Base-by-base conservation (phyloP, 2,888 invertebrate species). In the Cataglyphis altisquamis region DNA sequence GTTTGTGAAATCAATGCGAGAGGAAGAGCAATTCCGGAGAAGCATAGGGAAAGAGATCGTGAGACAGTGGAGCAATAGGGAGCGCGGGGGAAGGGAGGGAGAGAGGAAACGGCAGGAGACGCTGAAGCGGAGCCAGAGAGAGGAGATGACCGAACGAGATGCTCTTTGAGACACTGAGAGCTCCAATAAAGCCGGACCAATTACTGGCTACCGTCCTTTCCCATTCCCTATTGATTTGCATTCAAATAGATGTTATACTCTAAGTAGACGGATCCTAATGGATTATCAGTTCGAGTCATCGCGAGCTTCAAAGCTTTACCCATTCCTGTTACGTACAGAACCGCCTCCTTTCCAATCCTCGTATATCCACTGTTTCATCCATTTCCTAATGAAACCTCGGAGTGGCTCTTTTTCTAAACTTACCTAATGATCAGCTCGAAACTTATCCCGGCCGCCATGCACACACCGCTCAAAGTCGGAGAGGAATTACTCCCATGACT, bases 211-310 rank as follows among this genome's bases (percentile, higher is more conserved):
- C 92, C 93, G 93, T 93, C 94, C 92, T 91, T 92, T 91, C 93
- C 92, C 93, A 92, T 94, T 93, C 94, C 93, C 94, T 94, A 94
- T 94, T 94, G 94, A 94, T 94, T 94, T 94, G 94, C 94, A 94
- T 94, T 94, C 94, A 94, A 94, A 94, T 94, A 94, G 94, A 94
- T 94, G 94, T 94, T 94, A 94, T 94, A 94, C 94, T 94, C 94
- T 94, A 94, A 94, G 94, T 94, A 94, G 94, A 94, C 94, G 94
- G 94, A 94, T 94, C 94, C 94, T 94, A 94, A 94, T 94, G 94
- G 94, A 94, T 94, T 94, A 94, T 94, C 94, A 94, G 94, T 93
- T 91, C 92, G 94, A 94, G 94, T 94, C 94, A 94, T 94, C 94
- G 93, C 91, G 91, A 93, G 94, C 94, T 94, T 94, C 94, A 94